phyloP scores from a whole-genome alignment of 2,888 invertebrate species.

The Ornithoptera priamus region DNA sequence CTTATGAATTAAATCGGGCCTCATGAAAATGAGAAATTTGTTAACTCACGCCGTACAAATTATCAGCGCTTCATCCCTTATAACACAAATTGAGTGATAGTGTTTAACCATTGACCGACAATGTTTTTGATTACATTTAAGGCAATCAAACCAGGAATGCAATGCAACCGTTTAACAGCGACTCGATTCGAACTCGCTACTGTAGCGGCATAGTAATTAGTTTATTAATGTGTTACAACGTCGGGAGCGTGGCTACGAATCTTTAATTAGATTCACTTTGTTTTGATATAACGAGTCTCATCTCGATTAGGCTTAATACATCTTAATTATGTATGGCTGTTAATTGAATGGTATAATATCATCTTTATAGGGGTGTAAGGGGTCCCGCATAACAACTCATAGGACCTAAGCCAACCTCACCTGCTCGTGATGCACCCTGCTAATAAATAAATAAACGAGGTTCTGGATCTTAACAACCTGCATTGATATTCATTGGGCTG shows the following conservation, averaged over 20 bases:
- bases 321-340: conserved; percentile 17
- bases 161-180: conserved; percentile 22
- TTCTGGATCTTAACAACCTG: too few relatives aligned
- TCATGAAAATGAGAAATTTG: background rate
- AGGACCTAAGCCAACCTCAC: too few relatives aligned
- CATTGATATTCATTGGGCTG: too few relatives aligned
- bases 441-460: too few relatives aligned
- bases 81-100: conserved; percentile 13
- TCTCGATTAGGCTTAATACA: conserved; percentile 14
- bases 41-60: background rate
- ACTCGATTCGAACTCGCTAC: conserved; percentile 20
- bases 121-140: conserved; percentile 2
- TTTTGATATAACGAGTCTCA: conserved; percentile 7
- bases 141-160: conserved; percentile 20
- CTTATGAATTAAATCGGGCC: background rate
- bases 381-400: too few relatives aligned
- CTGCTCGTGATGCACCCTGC: too few relatives aligned
- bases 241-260: conserved; percentile 15
- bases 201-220: conserved; percentile 27
- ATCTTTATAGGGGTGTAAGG: background rate
- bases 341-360: background rate
- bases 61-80: background rate
- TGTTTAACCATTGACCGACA: conserved; percentile 6
- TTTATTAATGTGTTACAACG: conserved; percentile 27
- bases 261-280: conserved; percentile 23